These are phyloP conservation scores for Ormyrus labotus DNA, from an alignment of 2,888 invertebrate genomes.

Conservation along the genomic window DNA sequence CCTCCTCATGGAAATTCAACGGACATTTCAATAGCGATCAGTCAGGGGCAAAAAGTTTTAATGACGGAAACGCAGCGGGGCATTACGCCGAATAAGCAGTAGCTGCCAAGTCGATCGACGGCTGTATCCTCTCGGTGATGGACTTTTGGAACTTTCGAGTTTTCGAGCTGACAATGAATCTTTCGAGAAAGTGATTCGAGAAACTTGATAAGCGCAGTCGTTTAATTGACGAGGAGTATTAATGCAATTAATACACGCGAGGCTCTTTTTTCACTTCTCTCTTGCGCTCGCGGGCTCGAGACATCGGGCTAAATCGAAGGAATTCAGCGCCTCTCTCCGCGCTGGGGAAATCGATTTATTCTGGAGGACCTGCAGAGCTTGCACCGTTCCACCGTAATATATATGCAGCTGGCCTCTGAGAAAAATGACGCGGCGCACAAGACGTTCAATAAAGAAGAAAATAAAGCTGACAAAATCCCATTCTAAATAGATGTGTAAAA, in stretches of 20 bases:
- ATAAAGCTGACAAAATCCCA: constrained; percentile 30
- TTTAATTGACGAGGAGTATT: too few species aligned
- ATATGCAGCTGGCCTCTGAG: constrained; percentile 22
- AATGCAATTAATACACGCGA: too few species aligned
- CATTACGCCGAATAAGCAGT: too few species aligned
- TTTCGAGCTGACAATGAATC: constrained; percentile 13
- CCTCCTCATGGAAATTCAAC: too few species aligned
- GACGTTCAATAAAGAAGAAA: constrained; percentile 31
- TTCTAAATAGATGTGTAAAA: constrained; percentile 45
- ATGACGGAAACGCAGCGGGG: too few species aligned
- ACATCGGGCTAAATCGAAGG: not conserved
- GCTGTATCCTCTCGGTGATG: constrained; percentile 14
- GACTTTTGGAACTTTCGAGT: constrained; percentile 35
- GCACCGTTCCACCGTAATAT: constrained; percentile 24
- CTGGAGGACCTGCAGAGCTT: constrained; percentile 43
- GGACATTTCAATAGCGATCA: too few species aligned
- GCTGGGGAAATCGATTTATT: constrained; percentile 53
- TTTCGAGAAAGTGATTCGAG: not conserved
- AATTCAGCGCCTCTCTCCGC: constrained; percentile 8
- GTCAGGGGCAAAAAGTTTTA: too few species aligned
- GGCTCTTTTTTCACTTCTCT: not conserved
- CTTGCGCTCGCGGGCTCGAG: not conserved
- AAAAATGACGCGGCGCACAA: constrained; percentile 32
- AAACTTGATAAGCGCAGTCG: too few species aligned
- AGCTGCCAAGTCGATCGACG: too few species aligned